Evolutionary conservation across 2,888 invertebrate species (phyloP).

Genomic region (Mesoligia furuncula): DNA sequence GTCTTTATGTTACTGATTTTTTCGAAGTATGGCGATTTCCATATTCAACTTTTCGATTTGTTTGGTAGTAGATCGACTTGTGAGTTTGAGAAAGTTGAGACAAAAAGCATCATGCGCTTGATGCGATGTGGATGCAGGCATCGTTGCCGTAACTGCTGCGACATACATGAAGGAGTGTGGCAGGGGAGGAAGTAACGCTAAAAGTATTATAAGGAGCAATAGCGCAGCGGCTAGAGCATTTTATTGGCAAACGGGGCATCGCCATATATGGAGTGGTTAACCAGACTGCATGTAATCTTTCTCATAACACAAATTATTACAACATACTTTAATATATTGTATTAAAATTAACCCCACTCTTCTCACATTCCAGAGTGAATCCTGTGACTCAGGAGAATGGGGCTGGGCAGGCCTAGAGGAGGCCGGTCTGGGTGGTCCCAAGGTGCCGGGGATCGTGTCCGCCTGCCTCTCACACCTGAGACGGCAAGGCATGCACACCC

Average conservation of each 20-base stretch:
- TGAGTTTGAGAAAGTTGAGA: not conserved
- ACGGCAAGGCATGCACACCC: conserved; percentile 94
- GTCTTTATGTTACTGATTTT: not conserved
- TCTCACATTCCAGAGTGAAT: conserved; percentile 92
- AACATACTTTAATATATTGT: not conserved
- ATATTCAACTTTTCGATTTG: not conserved
- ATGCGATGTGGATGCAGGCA: not conserved
- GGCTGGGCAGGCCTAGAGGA: conserved; percentile 91
- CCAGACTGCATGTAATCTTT: not conserved
- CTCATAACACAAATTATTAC: not conserved
- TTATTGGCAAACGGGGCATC: not conserved
- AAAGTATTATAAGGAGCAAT: not conserved
- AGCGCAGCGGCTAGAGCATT: not conserved
- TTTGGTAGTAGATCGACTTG: not conserved
- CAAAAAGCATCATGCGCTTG: not conserved
- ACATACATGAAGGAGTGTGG: not conserved
- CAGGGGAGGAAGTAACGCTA: not conserved
- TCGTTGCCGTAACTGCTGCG: no score
- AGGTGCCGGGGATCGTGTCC: conserved; percentile 94
- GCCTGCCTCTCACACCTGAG: conserved; percentile 96
- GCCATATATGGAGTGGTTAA: not conserved
- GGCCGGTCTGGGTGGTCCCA: conserved; percentile 87
- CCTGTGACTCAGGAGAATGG: conserved; percentile 93
- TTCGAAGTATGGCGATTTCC: not conserved
- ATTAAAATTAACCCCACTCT: not conserved